A percentile compares a stretch with the other conserved stretches of the same genome.
phyloP scores from a whole-genome alignment of 2,888 invertebrate species.

The Eulithis testata region DNA sequence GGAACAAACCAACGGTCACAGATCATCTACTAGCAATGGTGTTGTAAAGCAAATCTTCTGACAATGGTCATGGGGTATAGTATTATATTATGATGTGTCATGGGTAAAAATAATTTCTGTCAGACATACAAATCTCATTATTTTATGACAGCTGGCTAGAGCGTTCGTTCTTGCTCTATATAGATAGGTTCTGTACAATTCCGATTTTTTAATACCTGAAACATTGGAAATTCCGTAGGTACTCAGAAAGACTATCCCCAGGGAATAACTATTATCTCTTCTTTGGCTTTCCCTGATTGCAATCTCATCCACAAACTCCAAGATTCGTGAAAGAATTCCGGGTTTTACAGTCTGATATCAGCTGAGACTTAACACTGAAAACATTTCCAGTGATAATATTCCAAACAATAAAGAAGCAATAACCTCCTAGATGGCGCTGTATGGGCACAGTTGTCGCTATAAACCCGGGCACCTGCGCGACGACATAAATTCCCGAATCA shows the following conservation, averaged over 20 bases:
- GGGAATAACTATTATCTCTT: too few species aligned
- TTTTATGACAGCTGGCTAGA: too few species aligned
- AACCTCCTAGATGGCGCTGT: conserved; percentile 23
- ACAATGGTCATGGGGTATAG: too few species aligned
- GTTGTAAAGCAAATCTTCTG: too few species aligned
- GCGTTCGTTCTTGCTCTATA: too few species aligned
- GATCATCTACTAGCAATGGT: too few species aligned
- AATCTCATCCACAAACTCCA: neutral
- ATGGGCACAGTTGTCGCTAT: conserved; percentile 31
- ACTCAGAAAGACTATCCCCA: neutral
- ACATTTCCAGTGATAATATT: conserved; percentile 10
- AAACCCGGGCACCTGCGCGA: conserved; percentile 42
- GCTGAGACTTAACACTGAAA: conserved; percentile 13
- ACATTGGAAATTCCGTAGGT: neutral
- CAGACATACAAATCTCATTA: too few species aligned
- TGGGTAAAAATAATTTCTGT: too few species aligned
- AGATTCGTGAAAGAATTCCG: neutral
- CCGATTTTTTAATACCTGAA: neutral
- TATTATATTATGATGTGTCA: too few species aligned
- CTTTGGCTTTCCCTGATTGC: neutral
- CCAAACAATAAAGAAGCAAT: conserved; percentile 26
- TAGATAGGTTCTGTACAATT: too few species aligned
- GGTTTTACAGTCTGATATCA: conserved; percentile 18
- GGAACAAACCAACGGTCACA: too few species aligned
- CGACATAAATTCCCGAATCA: conserved; percentile 45